These are phyloP conservation scores for Echinometra lucunter DNA, from an alignment of 53 echinoderm and acorn worm genomes.

Conservation along the genomic window DNA sequence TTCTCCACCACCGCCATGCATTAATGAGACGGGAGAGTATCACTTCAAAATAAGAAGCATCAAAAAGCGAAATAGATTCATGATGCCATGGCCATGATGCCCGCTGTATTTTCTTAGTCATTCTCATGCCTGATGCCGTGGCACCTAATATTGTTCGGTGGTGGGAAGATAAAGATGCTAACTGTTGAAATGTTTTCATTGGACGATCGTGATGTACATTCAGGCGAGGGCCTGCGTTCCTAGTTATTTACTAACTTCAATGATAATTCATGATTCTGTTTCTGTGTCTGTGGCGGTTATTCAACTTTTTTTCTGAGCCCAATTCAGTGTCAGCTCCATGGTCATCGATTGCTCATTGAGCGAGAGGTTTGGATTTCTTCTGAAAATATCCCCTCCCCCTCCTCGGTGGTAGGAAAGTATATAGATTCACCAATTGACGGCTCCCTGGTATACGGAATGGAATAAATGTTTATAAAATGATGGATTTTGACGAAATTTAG, in stretches of 20 bases:
- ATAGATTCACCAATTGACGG: not conserved
- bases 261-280: slow-evolving; percentile 1
- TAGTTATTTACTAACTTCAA: not conserved
- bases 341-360: not conserved
- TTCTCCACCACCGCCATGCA: not conserved
- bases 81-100: not conserved
- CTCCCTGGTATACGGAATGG: not conserved
- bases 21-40: slow-evolving; percentile 8
- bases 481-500: not conserved
- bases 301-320: slow-evolving; percentile 7
- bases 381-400: not conserved
- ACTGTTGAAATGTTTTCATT: slow-evolving; percentile 35
- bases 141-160: not conserved
- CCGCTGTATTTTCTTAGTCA: not conserved
- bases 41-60: not conserved
- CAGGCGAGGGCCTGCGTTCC: not conserved
- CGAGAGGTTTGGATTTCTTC: slow-evolving; percentile 1
- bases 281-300: slow-evolving; percentile 15
- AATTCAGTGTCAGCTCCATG: not conserved
- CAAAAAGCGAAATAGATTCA: slow-evolving; percentile 25
- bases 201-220: not conserved
- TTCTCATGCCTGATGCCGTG: not conserved
- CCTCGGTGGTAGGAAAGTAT: too few relatives aligned
- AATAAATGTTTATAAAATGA: not conserved
- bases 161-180: not conserved